A percentile compares a stretch with the other conserved stretches of the same genome.
Evolutionary conservation across 2,888 invertebrate genomes (phyloP).

Genomic region (Hypomecis punctinalis): DNA sequence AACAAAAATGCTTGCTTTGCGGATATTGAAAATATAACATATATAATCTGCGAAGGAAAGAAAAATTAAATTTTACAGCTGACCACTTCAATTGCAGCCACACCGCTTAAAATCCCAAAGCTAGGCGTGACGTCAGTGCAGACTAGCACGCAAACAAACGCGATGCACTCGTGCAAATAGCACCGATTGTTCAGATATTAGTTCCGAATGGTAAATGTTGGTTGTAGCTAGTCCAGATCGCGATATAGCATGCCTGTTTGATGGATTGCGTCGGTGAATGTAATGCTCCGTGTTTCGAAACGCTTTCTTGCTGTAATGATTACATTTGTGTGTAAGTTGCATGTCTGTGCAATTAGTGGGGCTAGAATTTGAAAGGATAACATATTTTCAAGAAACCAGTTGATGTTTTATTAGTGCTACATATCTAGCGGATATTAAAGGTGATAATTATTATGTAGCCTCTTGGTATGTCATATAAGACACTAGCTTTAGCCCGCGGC

Average conservation of each 20-base stretch:
- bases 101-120: slow-evolving; percentile 42
- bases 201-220: slow-evolving; percentile 68
- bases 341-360: slow-evolving; percentile 9
- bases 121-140: slow-evolving; percentile 55
- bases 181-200: slow-evolving; percentile 72
- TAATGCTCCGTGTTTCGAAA: slow-evolving; percentile 51
- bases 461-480: too few relatives aligned
- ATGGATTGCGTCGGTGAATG: slow-evolving; percentile 65
- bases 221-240: slow-evolving; percentile 56
- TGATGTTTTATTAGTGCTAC: neutral
- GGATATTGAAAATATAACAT: too few relatives aligned
- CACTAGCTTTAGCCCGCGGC: too few relatives aligned
- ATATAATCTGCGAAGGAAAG: too few relatives aligned
- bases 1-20: too few relatives aligned
- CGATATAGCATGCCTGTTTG: slow-evolving; percentile 69
- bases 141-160: slow-evolving; percentile 55
- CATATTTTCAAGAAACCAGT: too few relatives aligned
- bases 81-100: too few relatives aligned
- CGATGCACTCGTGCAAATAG: slow-evolving; percentile 58
- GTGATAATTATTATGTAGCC: too few relatives aligned
- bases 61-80: too few relatives aligned
- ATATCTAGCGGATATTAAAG: too few relatives aligned
- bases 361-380: neutral
- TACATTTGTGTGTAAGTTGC: slow-evolving; percentile 30
- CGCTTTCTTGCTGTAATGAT: slow-evolving; percentile 41